phyloP scores from a whole-genome alignment of 2,113 vertebrate species.

The Hydrochoerus hydrochaeris region DNA sequence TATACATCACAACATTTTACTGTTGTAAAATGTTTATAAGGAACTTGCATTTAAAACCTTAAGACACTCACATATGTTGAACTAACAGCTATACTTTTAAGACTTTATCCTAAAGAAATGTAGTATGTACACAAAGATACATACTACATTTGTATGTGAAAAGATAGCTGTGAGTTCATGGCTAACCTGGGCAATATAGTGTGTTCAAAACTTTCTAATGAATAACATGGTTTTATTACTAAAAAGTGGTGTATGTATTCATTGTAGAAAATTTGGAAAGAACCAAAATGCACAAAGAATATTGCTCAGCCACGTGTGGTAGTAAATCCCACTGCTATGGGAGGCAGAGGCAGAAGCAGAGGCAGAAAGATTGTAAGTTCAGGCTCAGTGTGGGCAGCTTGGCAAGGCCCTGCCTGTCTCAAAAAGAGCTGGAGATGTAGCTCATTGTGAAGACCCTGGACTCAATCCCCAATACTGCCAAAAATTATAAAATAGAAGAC shows the following conservation, averaged over 20 bases:
- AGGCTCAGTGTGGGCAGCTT: neutral
- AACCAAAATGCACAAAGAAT: neutral
- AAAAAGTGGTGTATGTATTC: neutral
- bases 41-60: neutral
- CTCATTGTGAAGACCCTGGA: neutral
- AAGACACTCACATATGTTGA: neutral
- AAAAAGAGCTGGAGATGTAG: neutral
- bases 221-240: neutral
- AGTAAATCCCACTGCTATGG: neutral
- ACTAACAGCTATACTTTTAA: neutral
- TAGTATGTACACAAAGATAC: neutral
- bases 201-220: neutral
- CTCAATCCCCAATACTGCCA: neutral
- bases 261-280: neutral
- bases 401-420: neutral
- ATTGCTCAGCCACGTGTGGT: neutral
- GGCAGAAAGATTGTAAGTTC: neutral
- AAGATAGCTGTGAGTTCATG: neutral
- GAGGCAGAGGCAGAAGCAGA: neutral
- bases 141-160: too few relatives aligned
- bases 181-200: neutral
- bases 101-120: neutral
- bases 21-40: neutral
- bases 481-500: neutral
- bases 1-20: neutral